A percentile compares a stretch with the other conserved stretches of the same genome.
Evolutionary conservation across 2,797 vertebrate species (phyloP).

Genomic region (Gymnopithys bicolor): DNA sequence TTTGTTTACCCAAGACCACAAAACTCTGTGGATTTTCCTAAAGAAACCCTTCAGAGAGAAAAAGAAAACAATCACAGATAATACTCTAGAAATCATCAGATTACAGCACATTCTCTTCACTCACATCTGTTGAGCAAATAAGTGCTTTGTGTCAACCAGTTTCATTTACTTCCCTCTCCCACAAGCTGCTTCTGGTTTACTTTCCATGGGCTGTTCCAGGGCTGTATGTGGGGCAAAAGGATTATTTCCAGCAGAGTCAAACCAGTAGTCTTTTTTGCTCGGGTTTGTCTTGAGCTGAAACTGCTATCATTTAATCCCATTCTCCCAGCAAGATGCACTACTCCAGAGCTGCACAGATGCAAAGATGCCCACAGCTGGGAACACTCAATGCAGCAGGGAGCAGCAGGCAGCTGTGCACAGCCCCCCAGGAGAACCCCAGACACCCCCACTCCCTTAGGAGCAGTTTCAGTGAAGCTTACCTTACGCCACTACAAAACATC

Average conservation of each 20-base stretch:
- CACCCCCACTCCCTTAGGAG: background rate
- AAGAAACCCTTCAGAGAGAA: slow-evolving; percentile 25
- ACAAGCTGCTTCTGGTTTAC: background rate
- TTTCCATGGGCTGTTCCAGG: background rate
- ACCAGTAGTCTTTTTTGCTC: fast-evolving
- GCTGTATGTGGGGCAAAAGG: slow-evolving; percentile 43
- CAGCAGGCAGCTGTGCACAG: background rate
- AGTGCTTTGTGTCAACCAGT: background rate
- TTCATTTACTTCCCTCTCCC: slow-evolving; percentile 34
- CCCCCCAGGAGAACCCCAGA: background rate
- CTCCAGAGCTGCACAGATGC: background rate
- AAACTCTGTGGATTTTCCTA: slow-evolving; percentile 35
- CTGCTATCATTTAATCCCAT: background rate
- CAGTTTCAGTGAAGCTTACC: background rate
- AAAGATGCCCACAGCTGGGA: background rate
- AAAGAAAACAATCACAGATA: slow-evolving; percentile 59
- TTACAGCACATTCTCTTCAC: slow-evolving; percentile 44
- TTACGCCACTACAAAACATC: background rate
- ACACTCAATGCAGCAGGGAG: background rate
- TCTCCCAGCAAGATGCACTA: background rate
- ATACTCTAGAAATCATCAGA: slow-evolving; percentile 64
- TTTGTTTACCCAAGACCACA: slow-evolving; percentile 44
- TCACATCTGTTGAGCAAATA: slow-evolving; percentile 67
- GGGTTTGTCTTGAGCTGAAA: background rate
- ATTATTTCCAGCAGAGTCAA: slow-evolving; percentile 11